Base-by-base conservation (phyloP, 2,113 vertebrate species). In the Poicephalus gulielmi region DNA sequence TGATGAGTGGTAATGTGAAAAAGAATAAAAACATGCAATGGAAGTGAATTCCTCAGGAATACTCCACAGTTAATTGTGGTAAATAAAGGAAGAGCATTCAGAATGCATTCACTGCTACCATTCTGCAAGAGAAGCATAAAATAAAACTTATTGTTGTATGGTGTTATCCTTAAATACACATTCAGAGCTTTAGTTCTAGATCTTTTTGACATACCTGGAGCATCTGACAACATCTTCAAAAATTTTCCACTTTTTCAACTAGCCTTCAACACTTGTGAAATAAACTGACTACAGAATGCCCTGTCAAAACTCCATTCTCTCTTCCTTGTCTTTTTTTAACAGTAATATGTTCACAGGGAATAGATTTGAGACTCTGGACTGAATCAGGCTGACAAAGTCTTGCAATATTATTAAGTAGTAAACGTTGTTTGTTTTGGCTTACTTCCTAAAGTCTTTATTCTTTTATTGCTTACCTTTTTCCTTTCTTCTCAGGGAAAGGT, bases 251-350 rank as follows among this genome's bases (percentile, higher is more conserved):
- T 91, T 97, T 95, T 86, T 95, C 89, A 75, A 89, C 92, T 93
- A 92, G 93, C 91, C 94, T 97, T 97, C 95, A 95, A 97, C 95
- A 97, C 95, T 96, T 97, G 86, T 91, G 91, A 96, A 95, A 96
- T 78, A 95, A 96, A 97, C 86, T 96, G 94, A 95, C 86, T 96
- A 60, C 69, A 57, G 81, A 79, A 70, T 95, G 95, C 94, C 91
- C 68, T 92, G 94, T 95, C 95, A 87, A 86, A 95, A 73, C 86
- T 95, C 91, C 67, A 64, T 89, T 95, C 77, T 84, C 64, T 95
- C 63, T 77, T 77, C 24, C 33, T 49, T 37, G n/a, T 86, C 86
- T 91, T 94, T 95, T 96, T 96, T 95, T 94, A 95, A 91, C 94
- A 88, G 88, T 92, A 79, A 64, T 91, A 73, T 91, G 44, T 96